These are phyloP conservation scores for Odontomyia ornata DNA, from an alignment of 2,888 invertebrate species.

Conservation along the genomic window DNA sequence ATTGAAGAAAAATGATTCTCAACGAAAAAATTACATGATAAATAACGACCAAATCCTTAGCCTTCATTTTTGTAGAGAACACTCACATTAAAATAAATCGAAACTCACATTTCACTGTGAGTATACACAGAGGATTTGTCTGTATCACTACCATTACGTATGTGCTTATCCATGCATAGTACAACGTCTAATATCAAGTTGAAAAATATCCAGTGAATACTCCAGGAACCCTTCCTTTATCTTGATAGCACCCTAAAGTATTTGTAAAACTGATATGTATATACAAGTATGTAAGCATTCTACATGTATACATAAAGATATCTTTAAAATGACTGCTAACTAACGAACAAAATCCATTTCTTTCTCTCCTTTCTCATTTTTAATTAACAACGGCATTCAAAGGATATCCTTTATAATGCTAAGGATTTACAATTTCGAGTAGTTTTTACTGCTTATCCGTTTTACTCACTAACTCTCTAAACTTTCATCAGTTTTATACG, in stretches of 20 bases:
- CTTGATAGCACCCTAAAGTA: not conserved
- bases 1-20: too few species aligned
- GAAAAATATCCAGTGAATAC: not conserved
- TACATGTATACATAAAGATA: not conserved
- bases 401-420: conserved; percentile 38
- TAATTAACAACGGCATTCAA: conserved; percentile 38
- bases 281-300: not conserved
- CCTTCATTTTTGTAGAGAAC: not conserved
- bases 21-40: conserved; percentile 16
- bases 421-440: conserved; percentile 30
- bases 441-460: conserved; percentile 27
- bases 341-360: conserved; percentile 29
- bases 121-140: not conserved
- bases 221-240: not conserved
- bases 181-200: not conserved
- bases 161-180: not conserved
- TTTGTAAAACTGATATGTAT: too few species aligned
- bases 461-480: conserved; percentile 16
- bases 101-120: conserved; percentile 40
- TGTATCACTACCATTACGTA: not conserved
- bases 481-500: conserved; percentile 7
- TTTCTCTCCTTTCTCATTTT: conserved; percentile 39
- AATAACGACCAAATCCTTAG: conserved; percentile 23
- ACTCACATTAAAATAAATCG: conserved; percentile 37
- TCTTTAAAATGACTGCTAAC: not conserved